Base-by-base conservation (phyloP, 2,113 vertebrate species). In the Planiliza haematocheilus region DNA sequence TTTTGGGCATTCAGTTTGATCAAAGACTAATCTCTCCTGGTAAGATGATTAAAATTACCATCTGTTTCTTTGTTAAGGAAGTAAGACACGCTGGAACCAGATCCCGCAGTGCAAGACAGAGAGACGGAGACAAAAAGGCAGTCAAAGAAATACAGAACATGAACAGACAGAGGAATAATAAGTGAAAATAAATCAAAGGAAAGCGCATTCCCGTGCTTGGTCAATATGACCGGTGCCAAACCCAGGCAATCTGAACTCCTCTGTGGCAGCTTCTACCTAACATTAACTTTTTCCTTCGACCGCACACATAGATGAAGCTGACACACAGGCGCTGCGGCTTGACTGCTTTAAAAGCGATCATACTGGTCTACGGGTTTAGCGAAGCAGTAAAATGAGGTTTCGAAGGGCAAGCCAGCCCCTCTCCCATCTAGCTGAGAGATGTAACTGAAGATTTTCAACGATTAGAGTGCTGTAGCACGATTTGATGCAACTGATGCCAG, bases 31-130 rank as follows among this genome's bases (percentile, higher is more conserved):
- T 91, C 84, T 88, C 53, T 61, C 74, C 74, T 77, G 24, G 81
- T 82, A 61, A 80, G 63, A 89, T 86, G 79, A 91, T 88, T 91
- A 77, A 88, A 91, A 91, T 87, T 85, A 89, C 86, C 85, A 90
- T 93, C 87, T 83, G 86, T 87, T 88, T 91, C 66, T 88, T 80
- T 89, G 85, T 86, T 77, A 53, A 74, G 64, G 67, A 70, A 70
- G 60, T 42, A 42, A 78, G 72, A 60, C 73, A 42, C 65, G 30
- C 81, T 74, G 82, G 84, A 72, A 89, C 58, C 41, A 49, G 69
- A 77, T 77, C 77, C 81, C 82, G 85, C 74, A 65, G 76, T 45
- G 75, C 39, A 56, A 79, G 59, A n/a, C 8, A 30, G 37, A 77
- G 36, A 45, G n/a, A 30, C 24, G 24, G 24, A 62, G 52, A 77